phyloP scores from a whole-genome alignment of 2,888 invertebrate species.

The Calameuta filiformis region DNA sequence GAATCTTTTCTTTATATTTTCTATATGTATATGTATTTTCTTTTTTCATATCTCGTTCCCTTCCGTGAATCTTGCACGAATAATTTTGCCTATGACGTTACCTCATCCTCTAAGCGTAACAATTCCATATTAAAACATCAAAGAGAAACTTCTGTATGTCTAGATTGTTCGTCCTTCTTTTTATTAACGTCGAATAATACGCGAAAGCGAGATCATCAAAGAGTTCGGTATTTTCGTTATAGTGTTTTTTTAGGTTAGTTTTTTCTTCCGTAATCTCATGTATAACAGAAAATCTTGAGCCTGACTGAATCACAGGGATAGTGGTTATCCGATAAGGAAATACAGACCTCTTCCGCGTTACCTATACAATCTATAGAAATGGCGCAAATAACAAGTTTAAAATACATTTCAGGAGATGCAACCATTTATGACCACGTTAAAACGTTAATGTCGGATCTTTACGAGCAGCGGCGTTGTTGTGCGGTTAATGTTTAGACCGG shows the following conservation, averaged over 20 bases:
- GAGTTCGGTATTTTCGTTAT: neutral
- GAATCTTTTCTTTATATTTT: no score
- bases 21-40: no score
- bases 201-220: neutral
- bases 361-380: neutral
- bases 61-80: neutral
- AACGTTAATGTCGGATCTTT: conserved; percentile 27
- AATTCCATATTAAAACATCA: neutral
- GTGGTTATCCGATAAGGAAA: neutral
- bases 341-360: neutral
- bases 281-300: neutral
- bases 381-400: neutral
- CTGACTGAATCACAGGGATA: neutral
- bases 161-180: neutral
- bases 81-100: neutral
- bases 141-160: neutral
- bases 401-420: conserved; percentile 32
- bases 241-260: neutral
- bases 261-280: neutral
- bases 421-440: conserved; percentile 35
- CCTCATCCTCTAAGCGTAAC: neutral
- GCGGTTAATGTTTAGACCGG: conserved; percentile 15
- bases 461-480: conserved; percentile 15
- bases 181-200: neutral
- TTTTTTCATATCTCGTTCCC: neutral